phyloP scores from a whole-genome alignment of 92 coral and sea anemone genomes.

The Ricordea florida region DNA sequence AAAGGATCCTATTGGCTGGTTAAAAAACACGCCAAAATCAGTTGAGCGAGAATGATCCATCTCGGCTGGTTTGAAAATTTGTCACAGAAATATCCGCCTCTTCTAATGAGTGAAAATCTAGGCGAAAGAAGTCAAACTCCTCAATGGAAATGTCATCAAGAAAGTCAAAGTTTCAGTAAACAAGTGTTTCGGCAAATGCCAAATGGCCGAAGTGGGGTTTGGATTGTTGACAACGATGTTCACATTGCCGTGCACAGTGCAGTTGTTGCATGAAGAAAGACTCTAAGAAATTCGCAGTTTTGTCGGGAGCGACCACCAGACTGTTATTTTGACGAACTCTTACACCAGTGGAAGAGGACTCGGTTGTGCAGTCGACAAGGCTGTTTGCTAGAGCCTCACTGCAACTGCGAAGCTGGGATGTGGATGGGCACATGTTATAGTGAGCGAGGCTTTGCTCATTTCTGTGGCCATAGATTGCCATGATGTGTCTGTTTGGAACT shows the following conservation, averaged over 20 bases:
- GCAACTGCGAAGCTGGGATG: neutral
- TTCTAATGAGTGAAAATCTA: too few species aligned
- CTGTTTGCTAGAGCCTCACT: neutral
- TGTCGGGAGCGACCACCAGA: too few species aligned
- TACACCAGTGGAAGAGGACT: neutral
- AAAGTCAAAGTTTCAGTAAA: too few species aligned
- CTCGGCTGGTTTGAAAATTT: too few species aligned
- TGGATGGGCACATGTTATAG: neutral
- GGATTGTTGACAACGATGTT: neutral
- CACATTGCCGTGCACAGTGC: neutral
- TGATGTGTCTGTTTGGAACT: constrained; percentile 42
- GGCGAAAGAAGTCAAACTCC: too few species aligned
- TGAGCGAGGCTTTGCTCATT: neutral
- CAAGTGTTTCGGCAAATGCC: neutral
- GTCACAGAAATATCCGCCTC: too few species aligned
- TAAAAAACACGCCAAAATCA: too few species aligned
- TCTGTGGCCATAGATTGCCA: constrained; percentile 58
- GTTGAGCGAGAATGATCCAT: too few species aligned
- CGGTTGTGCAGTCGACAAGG: neutral
- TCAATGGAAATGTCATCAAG: too few species aligned
- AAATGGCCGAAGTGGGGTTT: neutral
- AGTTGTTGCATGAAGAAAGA: neutral
- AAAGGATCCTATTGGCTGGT: too few species aligned
- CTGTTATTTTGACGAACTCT: neutral
- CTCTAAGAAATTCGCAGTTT: too few species aligned